phyloP scores from a whole-genome alignment of 2,888 invertebrate genomes.

The Sipha maydis region DNA sequence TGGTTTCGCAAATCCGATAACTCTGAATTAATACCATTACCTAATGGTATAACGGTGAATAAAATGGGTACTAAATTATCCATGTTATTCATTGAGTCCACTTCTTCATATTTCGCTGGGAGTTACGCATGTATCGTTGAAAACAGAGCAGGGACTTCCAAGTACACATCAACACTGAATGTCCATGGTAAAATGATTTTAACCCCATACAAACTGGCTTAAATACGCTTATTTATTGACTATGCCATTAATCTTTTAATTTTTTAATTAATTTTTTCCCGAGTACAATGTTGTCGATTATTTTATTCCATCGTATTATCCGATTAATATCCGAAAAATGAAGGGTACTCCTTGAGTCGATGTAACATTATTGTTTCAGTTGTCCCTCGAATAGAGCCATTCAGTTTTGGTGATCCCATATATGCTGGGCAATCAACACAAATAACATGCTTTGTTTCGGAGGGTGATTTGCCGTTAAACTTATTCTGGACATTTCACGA shows the following conservation, averaged over 20 bases:
- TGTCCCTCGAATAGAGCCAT: slow-evolving; percentile 77
- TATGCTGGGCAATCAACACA: slow-evolving; percentile 66
- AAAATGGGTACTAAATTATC: slow-evolving; percentile 69
- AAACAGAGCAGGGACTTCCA: slow-evolving; percentile 72
- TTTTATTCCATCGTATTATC: slow-evolving; percentile 34
- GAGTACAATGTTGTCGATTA: slow-evolving; percentile 18
- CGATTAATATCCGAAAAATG: slow-evolving; percentile 12
- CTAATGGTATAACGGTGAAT: slow-evolving; percentile 66
- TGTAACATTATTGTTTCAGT: slow-evolving; percentile 71
- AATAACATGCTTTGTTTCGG: slow-evolving; percentile 67
- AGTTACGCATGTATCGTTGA: slow-evolving; percentile 72
- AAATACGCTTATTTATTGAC: slow-evolving; percentile 33
- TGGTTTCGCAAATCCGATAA: slow-evolving; percentile 71
- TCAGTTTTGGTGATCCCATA: slow-evolving; percentile 65
- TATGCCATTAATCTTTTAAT: not conserved
- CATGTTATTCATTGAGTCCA: slow-evolving; percentile 65
- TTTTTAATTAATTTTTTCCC: no score
- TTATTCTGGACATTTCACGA: slow-evolving; percentile 71
- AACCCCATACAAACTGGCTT: not conserved
- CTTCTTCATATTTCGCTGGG: slow-evolving; percentile 74
- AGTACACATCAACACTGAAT: slow-evolving; percentile 70
- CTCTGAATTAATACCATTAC: slow-evolving; percentile 73
- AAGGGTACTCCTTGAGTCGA: slow-evolving; percentile 7
- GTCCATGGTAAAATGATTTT: slow-evolving; percentile 72
- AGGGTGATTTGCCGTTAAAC: slow-evolving; percentile 67